Evolutionary conservation across 1,140 invertebrate genomes (phyloP), one percentile per base, ranked within the genome.

Genomic region (Rhyacophila brunnea): DNA sequence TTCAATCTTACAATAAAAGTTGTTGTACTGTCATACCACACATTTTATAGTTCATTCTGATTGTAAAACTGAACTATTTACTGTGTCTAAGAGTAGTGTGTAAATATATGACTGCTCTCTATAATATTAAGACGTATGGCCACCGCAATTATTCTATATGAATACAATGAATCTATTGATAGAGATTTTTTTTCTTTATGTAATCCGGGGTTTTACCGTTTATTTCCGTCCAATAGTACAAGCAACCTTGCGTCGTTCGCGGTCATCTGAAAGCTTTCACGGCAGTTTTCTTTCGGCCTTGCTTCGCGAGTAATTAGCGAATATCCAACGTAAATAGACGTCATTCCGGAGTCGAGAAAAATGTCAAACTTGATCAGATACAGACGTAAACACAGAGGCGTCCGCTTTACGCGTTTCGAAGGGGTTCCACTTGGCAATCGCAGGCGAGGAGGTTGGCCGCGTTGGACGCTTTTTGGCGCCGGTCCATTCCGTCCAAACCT

Each of bases 401-500:
- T 3, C 38, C n/a, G 11, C 11, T 15, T n/a, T 40, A n/a, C 38
- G 15, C 38, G 15, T n/a, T 40, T 52, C 43, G 46, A 43, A 23
- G 35, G 15, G 50, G 13, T 45, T 23, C 44, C 13, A 54, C 42
- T 53, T 60, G 43, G 46, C 36, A 42, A 40, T 14, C 35, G 45
- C 28, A 57, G 55, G 42, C 40, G 34, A 52, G 49, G 44, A 40
- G 45, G 62, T 59, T 53, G 51, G 43, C 11, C 44, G 38, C 50
- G 50, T 20, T 42, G 42, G 35, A 49, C 44, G 42, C 49, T 57
- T 58, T 34, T 60, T 60, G 62, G 62, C 62, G 52, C 47, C 52
- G 34, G 56, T 60, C 62, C 62, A 64, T 64, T 49, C 38, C 53
- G 48, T 40, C 47, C 60, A 52, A 57, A 54, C 52, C 49, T 57